Conservation (phyloP, 2,113 vertebrate genomes). For the Malurus melanocephalus region DNA sequence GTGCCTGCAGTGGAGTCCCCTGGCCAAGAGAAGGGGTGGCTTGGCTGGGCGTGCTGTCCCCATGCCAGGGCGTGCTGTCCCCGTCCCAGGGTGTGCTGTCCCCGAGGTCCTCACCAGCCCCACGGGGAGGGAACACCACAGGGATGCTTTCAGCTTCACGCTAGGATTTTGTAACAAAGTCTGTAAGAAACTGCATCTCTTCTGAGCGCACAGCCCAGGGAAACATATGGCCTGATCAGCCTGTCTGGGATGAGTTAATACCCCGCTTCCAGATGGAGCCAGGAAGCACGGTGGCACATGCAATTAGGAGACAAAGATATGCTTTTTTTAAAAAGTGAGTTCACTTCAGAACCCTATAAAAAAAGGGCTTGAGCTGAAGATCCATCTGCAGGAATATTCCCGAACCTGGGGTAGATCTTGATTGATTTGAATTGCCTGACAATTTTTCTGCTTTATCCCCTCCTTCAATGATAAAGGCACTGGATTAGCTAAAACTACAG, state of each 20-base stretch:
- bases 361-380: not conserved
- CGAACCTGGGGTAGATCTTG: not conserved
- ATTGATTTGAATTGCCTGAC: not conserved
- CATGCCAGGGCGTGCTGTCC: not conserved
- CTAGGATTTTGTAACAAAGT: not conserved
- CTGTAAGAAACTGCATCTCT: not conserved
- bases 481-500: conserved; percentile 50
- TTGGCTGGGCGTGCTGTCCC: not conserved
- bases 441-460: conserved; percentile 23
- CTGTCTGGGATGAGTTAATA: conserved; percentile 45
- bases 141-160: not conserved
- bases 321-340: not conserved
- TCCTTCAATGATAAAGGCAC: conserved; percentile 31
- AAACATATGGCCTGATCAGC: conserved; percentile 52
- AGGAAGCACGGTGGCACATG: conserved; percentile 43
- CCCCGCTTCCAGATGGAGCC: conserved; percentile 39
- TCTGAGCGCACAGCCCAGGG: not conserved
- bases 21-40: not conserved
- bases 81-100: not conserved
- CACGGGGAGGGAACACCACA: not conserved
- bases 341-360: not conserved
- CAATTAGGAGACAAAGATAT: conserved; percentile 26
- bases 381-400: conserved; percentile 4
- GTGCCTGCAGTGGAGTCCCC: not conserved
- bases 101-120: not conserved